These are phyloP conservation scores for Invenusta paracnida DNA, from an alignment of 2,888 invertebrate species.

Conservation along the genomic window DNA sequence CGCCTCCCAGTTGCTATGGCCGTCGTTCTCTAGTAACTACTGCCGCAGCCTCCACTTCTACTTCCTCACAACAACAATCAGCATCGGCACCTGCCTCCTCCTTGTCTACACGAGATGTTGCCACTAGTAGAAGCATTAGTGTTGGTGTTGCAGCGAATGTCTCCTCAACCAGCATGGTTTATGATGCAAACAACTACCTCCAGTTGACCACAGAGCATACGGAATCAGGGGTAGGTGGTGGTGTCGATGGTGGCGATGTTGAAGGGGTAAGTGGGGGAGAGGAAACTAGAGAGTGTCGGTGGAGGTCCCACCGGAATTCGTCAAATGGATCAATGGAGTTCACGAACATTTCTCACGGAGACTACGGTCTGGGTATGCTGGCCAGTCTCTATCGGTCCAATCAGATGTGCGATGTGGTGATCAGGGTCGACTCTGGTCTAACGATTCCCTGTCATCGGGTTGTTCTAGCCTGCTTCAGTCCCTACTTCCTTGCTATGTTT, in stretches of 20 bases:
- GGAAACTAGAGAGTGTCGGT: neutral
- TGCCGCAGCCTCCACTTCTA: neutral
- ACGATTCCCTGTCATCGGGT: conserved; percentile 68
- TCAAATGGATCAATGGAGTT: neutral
- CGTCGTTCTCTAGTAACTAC: neutral
- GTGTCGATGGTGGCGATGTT: neutral
- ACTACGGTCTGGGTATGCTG: conserved; percentile 2
- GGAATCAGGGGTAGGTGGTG: neutral
- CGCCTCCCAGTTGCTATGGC: conserved; percentile 13
- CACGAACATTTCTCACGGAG: conserved; percentile 1
- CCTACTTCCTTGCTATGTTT: conserved; percentile 72
- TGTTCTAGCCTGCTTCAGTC: conserved; percentile 70
- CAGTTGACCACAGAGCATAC: neutral
- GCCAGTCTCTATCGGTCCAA: conserved; percentile 3
- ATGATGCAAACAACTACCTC: conserved; percentile 6
- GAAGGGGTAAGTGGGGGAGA: neutral
- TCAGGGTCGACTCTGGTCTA: conserved; percentile 66
- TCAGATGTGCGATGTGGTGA: conserved; percentile 68
- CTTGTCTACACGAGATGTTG: neutral
- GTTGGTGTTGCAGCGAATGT: neutral
- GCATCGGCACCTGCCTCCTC: neutral
- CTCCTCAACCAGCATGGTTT: neutral
- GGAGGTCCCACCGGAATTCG: neutral
- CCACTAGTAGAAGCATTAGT: neutral
- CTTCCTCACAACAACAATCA: too few relatives aligned